These are phyloP conservation scores for Triops cancriformis DNA, from an alignment of 1,140 invertebrate species.

Conservation along the genomic window DNA sequence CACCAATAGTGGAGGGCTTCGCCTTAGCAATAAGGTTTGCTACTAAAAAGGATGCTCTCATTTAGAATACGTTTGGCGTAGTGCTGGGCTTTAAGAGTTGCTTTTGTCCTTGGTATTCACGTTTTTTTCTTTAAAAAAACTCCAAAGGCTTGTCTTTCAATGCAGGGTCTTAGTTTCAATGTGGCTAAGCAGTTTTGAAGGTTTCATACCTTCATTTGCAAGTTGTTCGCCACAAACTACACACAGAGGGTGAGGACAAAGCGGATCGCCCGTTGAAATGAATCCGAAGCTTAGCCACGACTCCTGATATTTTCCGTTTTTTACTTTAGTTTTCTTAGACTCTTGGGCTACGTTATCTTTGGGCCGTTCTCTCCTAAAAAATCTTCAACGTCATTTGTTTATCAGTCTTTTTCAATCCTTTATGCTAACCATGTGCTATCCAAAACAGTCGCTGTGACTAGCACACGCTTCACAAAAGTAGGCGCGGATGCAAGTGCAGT, in stretches of 20 bases:
- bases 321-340: neutral
- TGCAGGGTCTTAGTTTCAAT: neutral
- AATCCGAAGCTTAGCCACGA: neutral
- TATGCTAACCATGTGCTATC: neutral
- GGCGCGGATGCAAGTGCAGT: neutral
- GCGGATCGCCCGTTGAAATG: neutral
- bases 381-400: neutral
- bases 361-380: no score
- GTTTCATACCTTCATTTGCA: neutral
- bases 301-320: neutral
- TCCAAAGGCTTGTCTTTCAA: no score
- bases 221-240: neutral
- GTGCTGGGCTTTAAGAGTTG: neutral
- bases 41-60: no score
- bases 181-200: neutral
- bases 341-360: neutral
- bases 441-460: neutral
- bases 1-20: slow-evolving; percentile 24
- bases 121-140: neutral
- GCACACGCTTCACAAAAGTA: neutral
- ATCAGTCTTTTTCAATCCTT: neutral
- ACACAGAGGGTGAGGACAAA: neutral
- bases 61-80: no score
- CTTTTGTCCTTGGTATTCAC: neutral
- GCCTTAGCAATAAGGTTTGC: neutral